These are phyloP conservation scores for Magallana angulata DNA, from an alignment of 1,140 invertebrate species.

Conservation along the genomic window DNA sequence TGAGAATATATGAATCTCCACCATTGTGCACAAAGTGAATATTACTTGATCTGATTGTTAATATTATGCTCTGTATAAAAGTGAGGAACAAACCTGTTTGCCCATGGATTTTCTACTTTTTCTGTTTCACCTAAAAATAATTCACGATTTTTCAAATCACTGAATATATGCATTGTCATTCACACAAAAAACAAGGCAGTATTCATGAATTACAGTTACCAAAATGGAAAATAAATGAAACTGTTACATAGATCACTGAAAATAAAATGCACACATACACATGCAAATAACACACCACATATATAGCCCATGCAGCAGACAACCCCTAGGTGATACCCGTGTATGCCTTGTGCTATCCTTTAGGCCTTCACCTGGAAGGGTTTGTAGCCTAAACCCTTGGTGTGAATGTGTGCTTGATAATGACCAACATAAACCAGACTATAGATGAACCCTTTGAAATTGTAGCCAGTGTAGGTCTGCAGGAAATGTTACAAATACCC, in stretches of 20 bases:
- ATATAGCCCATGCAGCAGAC: background rate
- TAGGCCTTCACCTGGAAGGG: too few relatives aligned
- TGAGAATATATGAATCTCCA: background rate
- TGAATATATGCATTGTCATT: background rate
- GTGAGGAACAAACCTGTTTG: slow-evolving; percentile 65
- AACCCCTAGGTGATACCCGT: background rate
- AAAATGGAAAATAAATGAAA: background rate
- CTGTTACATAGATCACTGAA: background rate
- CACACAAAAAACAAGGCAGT: background rate
- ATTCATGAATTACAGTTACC: background rate
- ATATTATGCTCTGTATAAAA: background rate
- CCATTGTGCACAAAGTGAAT: background rate
- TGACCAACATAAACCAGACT: too few relatives aligned
- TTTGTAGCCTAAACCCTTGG: too few relatives aligned
- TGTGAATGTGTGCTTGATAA: too few relatives aligned
- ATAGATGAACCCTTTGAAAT: too few relatives aligned
- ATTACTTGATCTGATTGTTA: too few relatives aligned
- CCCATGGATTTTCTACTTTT: slow-evolving; percentile 68
- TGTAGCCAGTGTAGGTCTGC: background rate
- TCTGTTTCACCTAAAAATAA: slow-evolving; percentile 66
- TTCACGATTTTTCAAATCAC: background rate
- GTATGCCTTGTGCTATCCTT: too few relatives aligned
- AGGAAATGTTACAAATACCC: background rate
- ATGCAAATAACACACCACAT: background rate
- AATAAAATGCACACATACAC: background rate